Conservation (phyloP, 2,113 vertebrate genomes). For the Leptosomus discolor region DNA sequence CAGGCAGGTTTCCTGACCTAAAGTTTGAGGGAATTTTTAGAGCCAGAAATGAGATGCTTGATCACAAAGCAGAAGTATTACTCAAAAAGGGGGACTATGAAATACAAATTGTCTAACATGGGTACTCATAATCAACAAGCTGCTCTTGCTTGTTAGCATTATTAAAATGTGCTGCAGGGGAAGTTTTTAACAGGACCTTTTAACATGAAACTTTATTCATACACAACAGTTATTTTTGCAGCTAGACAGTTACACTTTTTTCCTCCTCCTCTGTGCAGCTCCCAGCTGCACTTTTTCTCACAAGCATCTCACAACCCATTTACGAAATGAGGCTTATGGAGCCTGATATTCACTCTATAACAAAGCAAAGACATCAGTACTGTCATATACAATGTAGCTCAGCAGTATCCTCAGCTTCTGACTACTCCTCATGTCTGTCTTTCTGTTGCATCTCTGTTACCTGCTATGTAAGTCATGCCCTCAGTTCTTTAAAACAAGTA, state of each 20-base stretch:
- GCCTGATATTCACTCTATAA: neutral
- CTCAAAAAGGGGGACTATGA: neutral
- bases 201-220: neutral
- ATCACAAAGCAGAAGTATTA: neutral
- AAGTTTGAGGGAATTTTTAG: neutral
- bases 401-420: neutral
- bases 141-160: neutral
- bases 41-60: neutral
- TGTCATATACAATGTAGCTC: neutral
- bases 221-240: neutral
- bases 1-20: neutral
- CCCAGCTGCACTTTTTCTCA: neutral
- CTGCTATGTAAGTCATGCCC: neutral
- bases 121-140: neutral
- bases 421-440: neutral
- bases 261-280: neutral
- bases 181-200: neutral
- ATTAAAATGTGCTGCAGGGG: neutral
- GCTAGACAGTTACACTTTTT: neutral
- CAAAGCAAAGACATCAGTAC: neutral
- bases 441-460: neutral
- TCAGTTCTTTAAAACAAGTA: neutral
- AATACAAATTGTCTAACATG: neutral
- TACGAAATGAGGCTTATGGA: neutral
- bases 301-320: neutral